A percentile compares a stretch with the other conserved stretches of the same genome.
phyloP scores from a whole-genome alignment of 2,797 vertebrate species.

The Rhadinocentrus ornatus region DNA sequence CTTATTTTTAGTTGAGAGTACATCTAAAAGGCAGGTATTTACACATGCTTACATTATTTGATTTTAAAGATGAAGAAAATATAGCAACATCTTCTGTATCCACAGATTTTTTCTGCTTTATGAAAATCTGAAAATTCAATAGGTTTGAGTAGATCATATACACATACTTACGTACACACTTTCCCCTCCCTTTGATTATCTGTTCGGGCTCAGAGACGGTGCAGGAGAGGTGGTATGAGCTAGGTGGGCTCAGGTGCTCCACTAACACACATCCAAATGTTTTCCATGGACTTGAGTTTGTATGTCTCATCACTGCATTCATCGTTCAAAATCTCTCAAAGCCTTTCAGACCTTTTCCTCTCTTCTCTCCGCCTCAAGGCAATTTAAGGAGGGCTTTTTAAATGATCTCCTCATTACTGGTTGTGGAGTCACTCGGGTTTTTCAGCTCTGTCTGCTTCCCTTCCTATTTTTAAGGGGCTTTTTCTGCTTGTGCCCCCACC shows the following conservation, averaged over 20 bases:
- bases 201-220: not conserved
- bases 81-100: not conserved
- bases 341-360: conserved; percentile 75
- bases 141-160: not conserved
- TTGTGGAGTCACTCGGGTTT: conserved; percentile 79
- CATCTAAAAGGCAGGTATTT: not conserved
- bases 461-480: conserved; percentile 65
- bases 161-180: not conserved
- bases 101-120: not conserved
- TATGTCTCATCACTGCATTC: conserved; percentile 34
- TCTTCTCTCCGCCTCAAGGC: conserved; percentile 67
- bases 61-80: not conserved
- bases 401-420: conserved; percentile 79
- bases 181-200: not conserved
- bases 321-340: conserved; percentile 67
- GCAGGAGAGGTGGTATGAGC: not conserved
- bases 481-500: conserved; percentile 30
- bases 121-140: not conserved
- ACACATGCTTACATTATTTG: not conserved
- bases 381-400: conserved; percentile 80
- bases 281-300: conserved; percentile 17
- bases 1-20: not conserved
- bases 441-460: conserved; percentile 67
- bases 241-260: conserved; percentile 36
- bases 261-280: not conserved